These are phyloP conservation scores for Amblyopsis hoosieri DNA, from an alignment of 2,797 vertebrate genomes.

Conservation along the genomic window DNA sequence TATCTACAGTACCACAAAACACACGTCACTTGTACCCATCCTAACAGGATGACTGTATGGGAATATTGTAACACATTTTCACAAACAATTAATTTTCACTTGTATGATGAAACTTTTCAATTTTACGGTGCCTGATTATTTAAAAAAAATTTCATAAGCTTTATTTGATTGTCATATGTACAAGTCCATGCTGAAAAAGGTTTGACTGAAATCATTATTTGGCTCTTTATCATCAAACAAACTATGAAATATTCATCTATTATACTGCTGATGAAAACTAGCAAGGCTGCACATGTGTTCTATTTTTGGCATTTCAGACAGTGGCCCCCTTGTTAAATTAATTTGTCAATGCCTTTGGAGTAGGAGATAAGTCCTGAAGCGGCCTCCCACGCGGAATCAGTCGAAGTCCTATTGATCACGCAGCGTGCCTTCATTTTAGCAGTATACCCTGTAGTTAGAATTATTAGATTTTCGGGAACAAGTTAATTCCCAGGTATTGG, in stretches of 20 bases:
- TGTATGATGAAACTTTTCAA: no score
- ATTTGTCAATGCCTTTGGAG: conserved; percentile 59
- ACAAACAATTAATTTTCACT: no score
- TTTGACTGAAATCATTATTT: conserved; percentile 29
- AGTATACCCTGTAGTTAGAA: conserved; percentile 51
- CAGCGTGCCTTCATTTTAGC: conserved; percentile 56
- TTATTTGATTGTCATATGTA: conserved; percentile 13
- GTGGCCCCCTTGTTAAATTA: conserved; percentile 59
- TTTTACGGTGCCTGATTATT: no score
- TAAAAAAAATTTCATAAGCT: no score
- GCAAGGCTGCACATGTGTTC: conserved; percentile 49
- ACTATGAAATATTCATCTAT: conserved; percentile 63
- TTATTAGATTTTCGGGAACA: conserved; percentile 66
- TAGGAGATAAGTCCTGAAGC: conserved; percentile 57
- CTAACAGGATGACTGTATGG: no score
- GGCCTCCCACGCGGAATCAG: conserved; percentile 43
- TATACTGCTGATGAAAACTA: conserved; percentile 48
- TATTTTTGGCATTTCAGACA: conserved; percentile 50
- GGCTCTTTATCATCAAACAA: conserved; percentile 52
- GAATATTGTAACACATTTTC: no score
- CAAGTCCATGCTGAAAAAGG: conserved; percentile 17
- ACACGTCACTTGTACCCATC: no score
- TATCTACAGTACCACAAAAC: no score
- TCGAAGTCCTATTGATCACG: conserved; percentile 65
- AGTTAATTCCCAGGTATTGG: conserved; percentile 67